These are phyloP conservation scores for Tauraco hartlaubi DNA, from an alignment of 2,797 vertebrate species.

Conservation along the genomic window DNA sequence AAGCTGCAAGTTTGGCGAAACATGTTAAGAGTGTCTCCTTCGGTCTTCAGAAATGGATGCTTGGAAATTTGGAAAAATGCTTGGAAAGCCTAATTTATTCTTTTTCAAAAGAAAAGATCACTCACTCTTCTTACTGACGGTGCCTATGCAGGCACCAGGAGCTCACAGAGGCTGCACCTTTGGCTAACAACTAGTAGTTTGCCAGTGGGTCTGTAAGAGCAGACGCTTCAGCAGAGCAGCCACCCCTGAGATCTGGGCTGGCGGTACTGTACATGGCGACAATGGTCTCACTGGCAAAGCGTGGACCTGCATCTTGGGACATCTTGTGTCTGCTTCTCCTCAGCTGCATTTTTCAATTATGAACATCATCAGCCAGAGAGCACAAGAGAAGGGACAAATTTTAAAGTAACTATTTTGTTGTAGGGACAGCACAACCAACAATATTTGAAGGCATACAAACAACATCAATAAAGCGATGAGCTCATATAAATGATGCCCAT, in stretches of 20 bases:
- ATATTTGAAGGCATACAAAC: background rate
- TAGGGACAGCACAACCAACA: background rate
- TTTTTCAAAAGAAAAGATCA: background rate
- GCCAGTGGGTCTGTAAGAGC: background rate
- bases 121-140: background rate
- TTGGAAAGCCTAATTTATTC: background rate
- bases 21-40: background rate
- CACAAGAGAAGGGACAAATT: background rate
- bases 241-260: background rate
- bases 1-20: background rate
- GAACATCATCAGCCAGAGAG: background rate
- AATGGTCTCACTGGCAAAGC: background rate
- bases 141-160: background rate
- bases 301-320: background rate
- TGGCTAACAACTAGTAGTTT: background rate
- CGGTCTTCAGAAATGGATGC: background rate
- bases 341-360: background rate
- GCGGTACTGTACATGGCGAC: rapidly evolving
- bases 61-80: background rate
- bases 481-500: background rate
- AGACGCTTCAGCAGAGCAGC: rapidly evolving
- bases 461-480: background rate
- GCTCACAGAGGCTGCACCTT: background rate
- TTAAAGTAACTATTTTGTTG: background rate
- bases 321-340: background rate